phyloP scores from a whole-genome alignment of 2,888 invertebrate species.

The Octodonta nipae region DNA sequence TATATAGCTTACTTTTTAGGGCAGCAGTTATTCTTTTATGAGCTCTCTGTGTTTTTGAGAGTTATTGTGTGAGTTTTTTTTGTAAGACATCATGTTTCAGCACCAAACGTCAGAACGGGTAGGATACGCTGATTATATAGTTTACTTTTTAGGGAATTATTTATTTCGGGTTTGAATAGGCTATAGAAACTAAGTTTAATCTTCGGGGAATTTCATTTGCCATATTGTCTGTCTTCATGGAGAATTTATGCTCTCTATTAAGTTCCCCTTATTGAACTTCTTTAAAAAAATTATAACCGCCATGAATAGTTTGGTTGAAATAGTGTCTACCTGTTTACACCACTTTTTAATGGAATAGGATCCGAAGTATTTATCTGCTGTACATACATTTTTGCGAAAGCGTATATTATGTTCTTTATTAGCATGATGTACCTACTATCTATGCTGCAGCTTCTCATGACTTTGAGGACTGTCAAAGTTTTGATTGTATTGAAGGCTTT shows the following conservation, averaged over 20 bases:
- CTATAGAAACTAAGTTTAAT: too few relatives aligned
- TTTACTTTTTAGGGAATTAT: too few relatives aligned
- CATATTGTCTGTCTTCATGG: too few relatives aligned
- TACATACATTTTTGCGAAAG: slow-evolving; percentile 1
- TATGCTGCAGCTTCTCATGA: background rate
- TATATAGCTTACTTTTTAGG: background rate
- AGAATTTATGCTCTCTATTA: too few relatives aligned
- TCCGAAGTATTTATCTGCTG: background rate
- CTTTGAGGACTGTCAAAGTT: background rate
- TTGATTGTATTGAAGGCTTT: background rate
- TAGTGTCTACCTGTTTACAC: slow-evolving; percentile 2
- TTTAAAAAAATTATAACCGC: background rate
- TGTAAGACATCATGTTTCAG: too few relatives aligned
- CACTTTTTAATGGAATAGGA: slow-evolving; percentile 1
- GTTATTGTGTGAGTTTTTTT: too few relatives aligned
- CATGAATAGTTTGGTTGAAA: background rate
- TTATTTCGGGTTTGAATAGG: too few relatives aligned
- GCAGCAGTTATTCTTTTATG: background rate
- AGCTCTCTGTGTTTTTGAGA: too few relatives aligned
- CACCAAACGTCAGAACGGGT: too few relatives aligned
- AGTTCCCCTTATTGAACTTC: background rate
- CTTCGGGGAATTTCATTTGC: too few relatives aligned
- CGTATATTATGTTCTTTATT: slow-evolving; percentile 1
- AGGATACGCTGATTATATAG: too few relatives aligned
- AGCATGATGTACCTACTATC: background rate